phyloP scores from a whole-genome alignment of 2,797 vertebrate species.

The Percopsis omiscomaycus region DNA sequence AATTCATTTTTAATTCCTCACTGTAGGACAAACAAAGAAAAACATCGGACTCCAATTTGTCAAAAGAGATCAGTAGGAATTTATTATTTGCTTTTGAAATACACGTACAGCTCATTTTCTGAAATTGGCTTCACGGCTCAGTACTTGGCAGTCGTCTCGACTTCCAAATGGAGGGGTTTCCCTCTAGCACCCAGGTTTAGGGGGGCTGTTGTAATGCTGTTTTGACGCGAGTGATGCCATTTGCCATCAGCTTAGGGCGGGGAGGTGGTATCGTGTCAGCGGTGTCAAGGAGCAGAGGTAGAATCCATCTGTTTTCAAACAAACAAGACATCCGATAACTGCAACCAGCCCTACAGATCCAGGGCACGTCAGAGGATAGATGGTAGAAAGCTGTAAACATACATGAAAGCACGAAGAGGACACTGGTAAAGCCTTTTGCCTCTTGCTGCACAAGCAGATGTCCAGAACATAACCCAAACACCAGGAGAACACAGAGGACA shows the following conservation, averaged over 20 bases:
- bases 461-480: slow-evolving; percentile 31
- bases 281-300: slow-evolving; percentile 58
- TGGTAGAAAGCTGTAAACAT: slow-evolving; percentile 10
- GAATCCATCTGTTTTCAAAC: slow-evolving; percentile 40
- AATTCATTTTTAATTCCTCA: not conserved
- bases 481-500: slow-evolving; percentile 33
- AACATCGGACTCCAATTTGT: slow-evolving; percentile 61
- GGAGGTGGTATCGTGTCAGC: slow-evolving; percentile 20
- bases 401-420: slow-evolving; percentile 23
- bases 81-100: slow-evolving; percentile 77
- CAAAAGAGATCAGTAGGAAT: slow-evolving; percentile 81
- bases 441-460: slow-evolving; percentile 25
- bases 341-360: slow-evolving; percentile 29
- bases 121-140: slow-evolving; percentile 51
- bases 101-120: slow-evolving; percentile 68
- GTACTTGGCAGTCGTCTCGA: slow-evolving; percentile 50
- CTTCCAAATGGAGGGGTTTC: slow-evolving; percentile 49
- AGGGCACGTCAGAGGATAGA: slow-evolving; percentile 26
- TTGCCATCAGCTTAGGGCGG: too few relatives aligned
- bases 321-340: slow-evolving; percentile 48
- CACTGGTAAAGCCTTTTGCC: slow-evolving; percentile 36
- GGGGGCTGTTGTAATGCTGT: slow-evolving; percentile 39
- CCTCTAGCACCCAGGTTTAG: slow-evolving; percentile 34
- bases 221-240: not conserved
- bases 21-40: slow-evolving; percentile 25